These are phyloP conservation scores for Glomeris marginata DNA, from an alignment of 2,888 invertebrate genomes.

Conservation along the genomic window DNA sequence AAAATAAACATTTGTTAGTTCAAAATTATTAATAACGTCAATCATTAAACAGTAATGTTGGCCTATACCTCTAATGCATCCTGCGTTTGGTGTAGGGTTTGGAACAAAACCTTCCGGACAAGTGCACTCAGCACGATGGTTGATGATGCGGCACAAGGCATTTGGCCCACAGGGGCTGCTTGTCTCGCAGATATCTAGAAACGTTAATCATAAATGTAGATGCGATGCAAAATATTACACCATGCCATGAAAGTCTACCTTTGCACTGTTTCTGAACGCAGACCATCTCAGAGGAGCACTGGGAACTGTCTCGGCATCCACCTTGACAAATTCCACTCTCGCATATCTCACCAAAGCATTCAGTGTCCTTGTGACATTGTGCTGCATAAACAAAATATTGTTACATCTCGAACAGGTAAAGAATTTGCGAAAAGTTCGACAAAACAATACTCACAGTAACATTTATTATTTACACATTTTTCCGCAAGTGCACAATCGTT, in stretches of 20 bases:
- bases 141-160: conserved; percentile 60
- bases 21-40: no score
- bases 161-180: conserved; percentile 60
- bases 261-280: conserved; percentile 65
- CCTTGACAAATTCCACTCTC: conserved; percentile 65
- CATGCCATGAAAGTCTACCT: conserved; percentile 26
- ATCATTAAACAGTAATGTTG: no score
- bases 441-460: conserved; percentile 18
- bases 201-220: background rate
- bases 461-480: conserved; percentile 19
- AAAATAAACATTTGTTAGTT: no score
- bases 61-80: conserved; percentile 52
- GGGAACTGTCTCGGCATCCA: conserved; percentile 65
- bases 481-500: conserved; percentile 42
- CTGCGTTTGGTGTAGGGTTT: conserved; percentile 72
- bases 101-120: conserved; percentile 76
- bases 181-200: conserved; percentile 56
- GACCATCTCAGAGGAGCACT: conserved; percentile 54
- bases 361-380: conserved; percentile 47
- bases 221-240: background rate
- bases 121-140: conserved; percentile 60
- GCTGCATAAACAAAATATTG: conserved; percentile 2
- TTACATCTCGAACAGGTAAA: background rate
- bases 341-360: conserved; percentile 71
- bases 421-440: background rate